Evolutionary conservation across 2,113 vertebrate genomes (phyloP).

Genomic region (Piliocolobus tephrosceles): DNA sequence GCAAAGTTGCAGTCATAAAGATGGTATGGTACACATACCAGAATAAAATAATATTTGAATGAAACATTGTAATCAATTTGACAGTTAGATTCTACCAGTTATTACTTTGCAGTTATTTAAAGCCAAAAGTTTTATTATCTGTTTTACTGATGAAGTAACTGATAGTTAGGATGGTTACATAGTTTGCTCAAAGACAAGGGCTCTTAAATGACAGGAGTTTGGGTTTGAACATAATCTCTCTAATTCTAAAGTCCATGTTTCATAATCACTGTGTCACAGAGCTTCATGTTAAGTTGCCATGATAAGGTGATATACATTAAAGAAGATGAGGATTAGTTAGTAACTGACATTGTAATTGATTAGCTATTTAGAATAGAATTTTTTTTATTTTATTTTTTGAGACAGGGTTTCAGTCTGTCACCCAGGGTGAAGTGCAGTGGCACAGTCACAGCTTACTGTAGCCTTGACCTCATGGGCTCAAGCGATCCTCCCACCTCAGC

Average conservation of each 20-base stretch:
- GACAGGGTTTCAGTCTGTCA: too few species aligned
- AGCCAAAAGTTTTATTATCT: slow-evolving; percentile 16
- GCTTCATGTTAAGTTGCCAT: neutral
- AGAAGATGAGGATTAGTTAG: neutral
- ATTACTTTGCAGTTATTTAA: neutral
- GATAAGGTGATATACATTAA: neutral
- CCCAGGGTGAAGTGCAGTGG: too few species aligned
- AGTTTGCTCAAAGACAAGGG: neutral
- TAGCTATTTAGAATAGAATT: neutral
- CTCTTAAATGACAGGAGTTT: neutral
- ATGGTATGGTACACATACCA: neutral
- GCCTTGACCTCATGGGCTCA: too few species aligned
- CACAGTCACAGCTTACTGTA: too few species aligned
- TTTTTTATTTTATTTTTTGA: too few species aligned
- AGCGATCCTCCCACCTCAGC: too few species aligned
- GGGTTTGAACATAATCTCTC: neutral
- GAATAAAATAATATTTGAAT: slow-evolving; percentile 42
- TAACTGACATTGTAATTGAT: neutral
- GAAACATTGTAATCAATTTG: neutral
- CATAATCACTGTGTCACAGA: neutral
- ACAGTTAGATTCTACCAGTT: neutral
- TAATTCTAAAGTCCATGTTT: neutral
- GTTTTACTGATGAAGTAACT: neutral
- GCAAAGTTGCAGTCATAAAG: neutral
- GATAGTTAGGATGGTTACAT: neutral